Evolutionary conservation across 2,797 vertebrate genomes (phyloP), one percentile per base, ranked within the genome.

Genomic region (Pampus argenteus): DNA sequence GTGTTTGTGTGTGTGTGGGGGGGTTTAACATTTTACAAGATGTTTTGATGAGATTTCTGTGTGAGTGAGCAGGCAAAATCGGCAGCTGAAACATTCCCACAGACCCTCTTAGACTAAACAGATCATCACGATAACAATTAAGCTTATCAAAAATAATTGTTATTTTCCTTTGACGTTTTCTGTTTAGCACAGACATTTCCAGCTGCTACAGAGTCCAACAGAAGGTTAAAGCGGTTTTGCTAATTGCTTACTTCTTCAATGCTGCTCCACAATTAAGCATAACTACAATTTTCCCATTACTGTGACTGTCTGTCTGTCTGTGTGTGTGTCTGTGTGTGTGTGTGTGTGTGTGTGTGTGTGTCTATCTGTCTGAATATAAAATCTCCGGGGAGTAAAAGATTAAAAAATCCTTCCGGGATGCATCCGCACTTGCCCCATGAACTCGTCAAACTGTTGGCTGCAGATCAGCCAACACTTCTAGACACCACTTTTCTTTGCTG

Each of bases 91-190:
- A 23, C 34, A 38, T 48, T 38, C 29, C 9, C 7, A 68, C 49
- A 79, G 38, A 79, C 76, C 64, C 70, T 70, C 34, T 69, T 42
- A 71, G 54, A 74, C 50, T 64, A 71, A 71, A 72, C 31, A 55
- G 66, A 74, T 73, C 61, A 67, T 70, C 26, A 51, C 22, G 2
- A 74, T 65, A 75, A 83, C 52, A 81, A 80, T 75, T 74, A 54
- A 31, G 52, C 71, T 78, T 72, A 81, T 83, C 60, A 82, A 76
- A 66, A 87, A 66, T 85, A 84, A 88, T 51, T 76, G 73, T 59
- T 18, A 40, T 78, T 73, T 73, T 79, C 59, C 59, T 57, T 64
- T 66, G 74, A 75, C 58, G 42, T 73, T 73, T 85, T 78, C 71
- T 52, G 68, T 71, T 70, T 47, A 26, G 59, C 40, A 10, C 23